A percentile compares a stretch with the other conserved stretches of the same genome.
These are phyloP conservation scores for Gopherus evgoodei DNA, from an alignment of 2,113 vertebrate genomes.

Conservation along the genomic window DNA sequence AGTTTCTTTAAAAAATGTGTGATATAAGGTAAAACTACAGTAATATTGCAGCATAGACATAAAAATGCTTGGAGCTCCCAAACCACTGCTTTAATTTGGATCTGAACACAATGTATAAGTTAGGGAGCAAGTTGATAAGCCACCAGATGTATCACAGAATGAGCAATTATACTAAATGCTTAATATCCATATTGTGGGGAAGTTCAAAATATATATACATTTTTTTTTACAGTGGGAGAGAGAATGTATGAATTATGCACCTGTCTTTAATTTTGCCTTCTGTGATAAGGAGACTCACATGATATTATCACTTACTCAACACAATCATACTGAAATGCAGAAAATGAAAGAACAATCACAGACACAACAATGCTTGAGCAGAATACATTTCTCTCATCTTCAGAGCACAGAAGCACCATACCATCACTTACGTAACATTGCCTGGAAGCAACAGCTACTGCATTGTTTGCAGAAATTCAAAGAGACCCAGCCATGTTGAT, in stretches of 20 bases:
- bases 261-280: not conserved
- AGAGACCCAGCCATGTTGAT: not conserved
- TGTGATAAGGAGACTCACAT: not conserved
- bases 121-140: not conserved
- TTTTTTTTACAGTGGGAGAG: not conserved
- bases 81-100: not conserved
- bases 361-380: not conserved
- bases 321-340: not conserved
- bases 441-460: not conserved
- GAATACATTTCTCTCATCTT: not conserved
- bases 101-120: not conserved
- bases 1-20: not conserved
- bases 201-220: not conserved
- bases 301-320: not conserved
- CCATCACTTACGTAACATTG: not conserved
- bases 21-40: not conserved
- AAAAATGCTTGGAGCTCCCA: not conserved
- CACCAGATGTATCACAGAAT: not conserved
- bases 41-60: not conserved
- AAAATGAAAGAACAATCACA: not conserved
- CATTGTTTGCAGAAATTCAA: not conserved
- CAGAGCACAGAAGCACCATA: not conserved
- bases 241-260: fast-evolving
- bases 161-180: fast-evolving
- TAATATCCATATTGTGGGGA: not conserved